Evolutionary conservation across 2,888 invertebrate species (phyloP).

Genomic region (Anodontia alba): DNA sequence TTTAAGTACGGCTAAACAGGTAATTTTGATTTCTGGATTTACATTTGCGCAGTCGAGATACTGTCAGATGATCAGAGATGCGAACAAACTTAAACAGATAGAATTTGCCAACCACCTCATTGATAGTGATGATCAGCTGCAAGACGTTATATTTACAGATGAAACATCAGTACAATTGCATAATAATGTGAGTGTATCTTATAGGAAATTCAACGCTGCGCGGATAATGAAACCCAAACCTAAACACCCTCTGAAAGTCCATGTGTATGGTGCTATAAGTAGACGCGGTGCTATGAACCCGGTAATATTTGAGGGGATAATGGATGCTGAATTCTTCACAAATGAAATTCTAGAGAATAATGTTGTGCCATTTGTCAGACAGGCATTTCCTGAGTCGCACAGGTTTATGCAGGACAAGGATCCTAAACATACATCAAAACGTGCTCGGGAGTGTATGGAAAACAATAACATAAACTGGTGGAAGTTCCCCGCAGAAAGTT

Average conservation of each 20-base stretch:
- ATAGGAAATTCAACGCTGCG: not conserved
- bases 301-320: slow-evolving; percentile 44
- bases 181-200: slow-evolving; percentile 22
- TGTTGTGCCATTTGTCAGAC: slow-evolving; percentile 28
- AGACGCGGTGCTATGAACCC: slow-evolving; percentile 29
- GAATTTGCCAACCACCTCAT: slow-evolving; percentile 38
- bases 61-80: slow-evolving; percentile 37
- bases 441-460: not conserved
- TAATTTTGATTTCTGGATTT: slow-evolving; percentile 17
- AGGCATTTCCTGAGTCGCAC: slow-evolving; percentile 27
- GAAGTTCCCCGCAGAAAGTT: slow-evolving; percentile 25
- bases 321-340: slow-evolving; percentile 39
- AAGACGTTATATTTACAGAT: slow-evolving; percentile 50
- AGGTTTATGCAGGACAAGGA: slow-evolving; percentile 53
- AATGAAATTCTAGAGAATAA: slow-evolving; percentile 23
- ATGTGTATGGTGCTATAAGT: slow-evolving; percentile 48
- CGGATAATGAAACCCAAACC: slow-evolving; percentile 13
- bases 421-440: not conserved
- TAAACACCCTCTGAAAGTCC: slow-evolving; percentile 45
- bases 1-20: not conserved
- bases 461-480: slow-evolving; percentile 1
- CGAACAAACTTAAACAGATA: slow-evolving; percentile 30
- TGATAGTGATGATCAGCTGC: slow-evolving; percentile 28
- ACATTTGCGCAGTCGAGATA: slow-evolving; percentile 26
- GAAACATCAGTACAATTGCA: slow-evolving; percentile 37